Evolutionary conservation across 2,888 invertebrate species (phyloP).

Genomic region (Pimpla rufipes): DNA sequence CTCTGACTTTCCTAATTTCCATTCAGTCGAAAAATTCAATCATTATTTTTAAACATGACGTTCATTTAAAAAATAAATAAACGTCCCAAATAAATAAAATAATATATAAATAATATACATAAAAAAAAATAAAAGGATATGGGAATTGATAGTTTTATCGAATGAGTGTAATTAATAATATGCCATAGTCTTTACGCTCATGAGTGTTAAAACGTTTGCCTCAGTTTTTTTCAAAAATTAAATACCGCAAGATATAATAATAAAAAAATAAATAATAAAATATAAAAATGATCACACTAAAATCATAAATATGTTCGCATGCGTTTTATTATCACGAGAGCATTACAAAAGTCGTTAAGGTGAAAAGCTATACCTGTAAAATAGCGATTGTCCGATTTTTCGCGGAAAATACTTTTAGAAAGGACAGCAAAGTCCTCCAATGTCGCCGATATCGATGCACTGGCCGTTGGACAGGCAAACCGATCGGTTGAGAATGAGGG

Average conservation of each 20-base stretch:
- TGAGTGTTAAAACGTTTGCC: background rate
- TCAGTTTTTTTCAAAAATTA: too few relatives aligned
- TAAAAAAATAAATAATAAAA: background rate
- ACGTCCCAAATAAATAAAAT: too few relatives aligned
- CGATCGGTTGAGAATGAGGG: constrained; percentile 68
- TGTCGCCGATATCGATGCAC: constrained; percentile 74
- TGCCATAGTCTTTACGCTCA: background rate
- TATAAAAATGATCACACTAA: background rate
- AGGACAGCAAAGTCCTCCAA: constrained; percentile 75
- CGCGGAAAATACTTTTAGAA: constrained; percentile 60
- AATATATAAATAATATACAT: too few relatives aligned
- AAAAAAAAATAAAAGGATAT: background rate
- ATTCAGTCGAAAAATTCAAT: too few relatives aligned
- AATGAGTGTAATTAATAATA: background rate
- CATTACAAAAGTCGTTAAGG: background rate
- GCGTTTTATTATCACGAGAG: background rate
- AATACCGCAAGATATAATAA: too few relatives aligned
- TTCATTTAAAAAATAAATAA: too few relatives aligned
- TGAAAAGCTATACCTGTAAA: background rate
- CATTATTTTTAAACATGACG: too few relatives aligned
- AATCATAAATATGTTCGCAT: background rate
- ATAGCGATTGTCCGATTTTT: background rate
- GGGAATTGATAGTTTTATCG: background rate
- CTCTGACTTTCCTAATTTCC: too few relatives aligned
- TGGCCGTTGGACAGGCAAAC: constrained; percentile 70